Percentiles rank a stretch among this genome's conserved stretches.
These are phyloP conservation scores for Psittacula cyanocephala DNA, from an alignment of 2,113 vertebrate genomes.

Conservation along the genomic window DNA sequence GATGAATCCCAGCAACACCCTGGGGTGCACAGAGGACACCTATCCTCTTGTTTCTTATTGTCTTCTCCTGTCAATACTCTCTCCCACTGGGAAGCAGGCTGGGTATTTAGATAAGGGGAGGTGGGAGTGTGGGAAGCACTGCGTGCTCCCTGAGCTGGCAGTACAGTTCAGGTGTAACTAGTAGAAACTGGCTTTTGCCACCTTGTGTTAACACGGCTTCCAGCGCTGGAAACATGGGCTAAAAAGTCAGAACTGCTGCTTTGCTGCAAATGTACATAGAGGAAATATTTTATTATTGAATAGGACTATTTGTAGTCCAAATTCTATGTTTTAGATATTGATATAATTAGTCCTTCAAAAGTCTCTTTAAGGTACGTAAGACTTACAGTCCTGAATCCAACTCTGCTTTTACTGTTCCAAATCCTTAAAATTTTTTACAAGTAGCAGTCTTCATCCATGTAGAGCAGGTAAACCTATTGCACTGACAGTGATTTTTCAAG, in stretches of 20 bases:
- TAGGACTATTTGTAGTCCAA: not conserved
- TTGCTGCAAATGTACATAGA: not conserved
- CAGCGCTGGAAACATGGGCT: not conserved
- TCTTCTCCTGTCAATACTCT: not conserved
- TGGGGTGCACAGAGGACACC: fast-evolving
- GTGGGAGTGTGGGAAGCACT: not conserved
- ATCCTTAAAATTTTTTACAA: not conserved
- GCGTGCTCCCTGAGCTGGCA: not conserved
- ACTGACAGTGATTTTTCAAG: not conserved
- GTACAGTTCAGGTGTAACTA: not conserved
- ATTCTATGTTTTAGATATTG: not conserved
- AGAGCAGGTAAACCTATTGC: not conserved
- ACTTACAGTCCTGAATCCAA: not conserved
- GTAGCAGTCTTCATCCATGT: not conserved
- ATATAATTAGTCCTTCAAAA: not conserved
- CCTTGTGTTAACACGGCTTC: not conserved
- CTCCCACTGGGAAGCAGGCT: not conserved
- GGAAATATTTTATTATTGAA: not conserved
- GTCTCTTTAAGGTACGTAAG: not conserved
- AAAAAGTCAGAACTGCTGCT: not conserved
- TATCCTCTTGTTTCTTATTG: not conserved
- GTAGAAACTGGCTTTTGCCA: not conserved
- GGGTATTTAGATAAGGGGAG: not conserved
- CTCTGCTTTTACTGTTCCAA: not conserved
- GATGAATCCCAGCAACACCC: not conserved